Evolutionary conservation across 2,888 invertebrate genomes (phyloP).

Genomic region (Cephonodes hylas): DNA sequence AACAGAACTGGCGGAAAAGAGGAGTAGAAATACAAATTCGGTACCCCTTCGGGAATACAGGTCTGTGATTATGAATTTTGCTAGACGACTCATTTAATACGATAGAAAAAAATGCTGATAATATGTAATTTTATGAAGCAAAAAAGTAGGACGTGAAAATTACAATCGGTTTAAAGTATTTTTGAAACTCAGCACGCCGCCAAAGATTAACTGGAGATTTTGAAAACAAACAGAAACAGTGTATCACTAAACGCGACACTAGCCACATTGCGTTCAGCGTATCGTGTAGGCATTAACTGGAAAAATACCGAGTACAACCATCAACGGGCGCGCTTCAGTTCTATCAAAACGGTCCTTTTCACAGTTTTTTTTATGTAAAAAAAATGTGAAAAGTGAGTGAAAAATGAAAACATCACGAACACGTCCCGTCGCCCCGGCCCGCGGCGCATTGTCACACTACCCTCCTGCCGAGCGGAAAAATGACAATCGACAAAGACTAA

Average conservation of each 20-base stretch:
- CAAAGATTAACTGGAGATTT: not conserved
- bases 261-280: not conserved
- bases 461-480: constrained; percentile 61
- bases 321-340: constrained; percentile 27
- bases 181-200: no score
- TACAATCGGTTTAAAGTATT: no score
- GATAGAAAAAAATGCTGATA: no score
- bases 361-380: constrained; percentile 39
- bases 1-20: no score
- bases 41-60: no score
- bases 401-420: constrained; percentile 75
- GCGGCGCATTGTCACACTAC: constrained; percentile 65
- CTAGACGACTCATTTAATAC: no score
- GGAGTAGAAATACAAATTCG: no score
- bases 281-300: constrained; percentile 15
- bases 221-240: not conserved
- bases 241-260: not conserved
- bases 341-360: constrained; percentile 48
- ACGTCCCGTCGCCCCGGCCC: constrained; percentile 33
- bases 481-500: constrained; percentile 54
- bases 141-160: no score
- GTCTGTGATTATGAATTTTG: no score
- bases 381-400: constrained; percentile 63
- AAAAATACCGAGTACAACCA: constrained; percentile 25
- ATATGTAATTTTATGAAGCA: no score